A percentile compares a stretch with the other conserved stretches of the same genome.
Evolutionary conservation across 2,797 vertebrate species (phyloP).

Genomic region (Phrynocephalus forsythii): DNA sequence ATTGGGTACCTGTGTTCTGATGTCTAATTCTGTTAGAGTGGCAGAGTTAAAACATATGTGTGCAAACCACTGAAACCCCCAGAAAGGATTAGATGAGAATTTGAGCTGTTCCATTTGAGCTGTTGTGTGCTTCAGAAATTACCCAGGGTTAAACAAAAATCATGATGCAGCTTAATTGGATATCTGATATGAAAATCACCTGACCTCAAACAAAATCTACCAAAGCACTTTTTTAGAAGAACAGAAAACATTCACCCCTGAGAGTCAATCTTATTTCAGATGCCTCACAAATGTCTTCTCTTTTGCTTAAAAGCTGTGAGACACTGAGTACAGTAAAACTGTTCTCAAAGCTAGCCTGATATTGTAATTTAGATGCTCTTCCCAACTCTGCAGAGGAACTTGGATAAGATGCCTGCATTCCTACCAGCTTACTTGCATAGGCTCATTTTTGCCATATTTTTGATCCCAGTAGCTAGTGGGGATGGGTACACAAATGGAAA

Average conservation of each 20-base stretch:
- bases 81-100: conserved; percentile 27
- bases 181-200: not conserved
- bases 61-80: not conserved
- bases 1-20: no score
- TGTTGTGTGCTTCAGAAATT: not conserved
- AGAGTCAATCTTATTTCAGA: conserved; percentile 25
- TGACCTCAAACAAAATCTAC: not conserved
- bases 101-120: conserved; percentile 19
- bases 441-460: not conserved
- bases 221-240: not conserved
- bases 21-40: conserved; percentile 9
- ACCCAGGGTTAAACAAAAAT: not conserved
- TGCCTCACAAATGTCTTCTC: not conserved
- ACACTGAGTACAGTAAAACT: not conserved
- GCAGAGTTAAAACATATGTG: conserved; percentile 25
- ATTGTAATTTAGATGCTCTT: conserved; percentile 14
- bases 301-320: not conserved
- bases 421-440: conserved; percentile 22
- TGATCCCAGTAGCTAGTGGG: not conserved
- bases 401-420: not conserved
- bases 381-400: conserved; percentile 29
- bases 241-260: not conserved
- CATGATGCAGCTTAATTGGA: not conserved
- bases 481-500: not conserved
- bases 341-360: not conserved